phyloP scores from a whole-genome alignment of 2,888 invertebrate genomes.

The Xestia ashworthii region DNA sequence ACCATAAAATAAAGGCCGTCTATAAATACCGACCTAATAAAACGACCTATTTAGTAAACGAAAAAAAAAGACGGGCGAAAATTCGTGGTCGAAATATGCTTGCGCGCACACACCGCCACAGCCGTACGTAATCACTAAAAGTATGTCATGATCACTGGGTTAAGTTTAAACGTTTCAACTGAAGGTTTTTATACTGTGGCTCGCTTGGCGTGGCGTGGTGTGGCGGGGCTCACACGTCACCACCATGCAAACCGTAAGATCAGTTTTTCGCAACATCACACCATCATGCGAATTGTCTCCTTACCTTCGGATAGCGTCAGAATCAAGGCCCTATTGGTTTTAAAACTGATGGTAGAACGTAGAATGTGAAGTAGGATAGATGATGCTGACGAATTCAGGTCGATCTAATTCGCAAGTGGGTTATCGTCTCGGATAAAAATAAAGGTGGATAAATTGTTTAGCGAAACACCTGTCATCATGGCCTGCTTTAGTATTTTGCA shows the following conservation, averaged over 20 bases:
- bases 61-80: constrained; percentile 77
- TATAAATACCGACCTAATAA: constrained; percentile 60
- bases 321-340: constrained; percentile 61
- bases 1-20: constrained; percentile 42
- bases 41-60: constrained; percentile 65
- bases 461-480: constrained; percentile 48
- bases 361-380: constrained; percentile 3
- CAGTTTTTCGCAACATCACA: constrained; percentile 64
- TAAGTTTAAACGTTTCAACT: constrained; percentile 87
- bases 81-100: constrained; percentile 73
- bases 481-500: constrained; percentile 15
- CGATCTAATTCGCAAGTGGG: constrained; percentile 58
- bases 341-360: constrained; percentile 3
- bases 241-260: constrained; percentile 62
- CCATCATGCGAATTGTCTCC: constrained; percentile 54
- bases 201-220: constrained; percentile 36
- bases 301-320: constrained; percentile 49
- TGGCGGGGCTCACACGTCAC: constrained; percentile 47
- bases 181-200: constrained; percentile 62
- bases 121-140: constrained; percentile 85
- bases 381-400: constrained; percentile 30
- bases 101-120: constrained; percentile 75
- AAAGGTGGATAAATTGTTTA: constrained; percentile 44
- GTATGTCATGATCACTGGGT: constrained; percentile 91
- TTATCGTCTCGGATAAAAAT: constrained; percentile 55